Percentiles rank a stretch among this genome's conserved stretches.
Evolutionary conservation across 2,888 invertebrate species (phyloP).

Genomic region (Crocallis elinguaria): DNA sequence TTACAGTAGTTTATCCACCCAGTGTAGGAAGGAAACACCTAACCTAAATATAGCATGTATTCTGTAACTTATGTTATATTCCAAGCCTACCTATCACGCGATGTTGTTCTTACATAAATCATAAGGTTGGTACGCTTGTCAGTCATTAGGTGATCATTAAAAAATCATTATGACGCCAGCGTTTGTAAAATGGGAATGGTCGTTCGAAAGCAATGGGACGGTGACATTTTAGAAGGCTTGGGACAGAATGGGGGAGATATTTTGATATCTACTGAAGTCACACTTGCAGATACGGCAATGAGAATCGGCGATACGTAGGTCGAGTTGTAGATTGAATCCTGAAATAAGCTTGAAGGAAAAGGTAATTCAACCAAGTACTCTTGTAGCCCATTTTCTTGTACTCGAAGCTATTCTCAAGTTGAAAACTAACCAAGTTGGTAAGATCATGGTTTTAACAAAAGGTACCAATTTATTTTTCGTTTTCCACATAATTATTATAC

Average conservation of each 20-base stretch:
- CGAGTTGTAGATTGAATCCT: too few relatives aligned
- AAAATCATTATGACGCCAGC: constrained; percentile 71
- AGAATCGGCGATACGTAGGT: too few relatives aligned
- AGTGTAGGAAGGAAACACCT: background rate
- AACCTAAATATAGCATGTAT: background rate
- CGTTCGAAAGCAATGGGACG: constrained; percentile 20
- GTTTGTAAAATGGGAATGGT: constrained; percentile 14
- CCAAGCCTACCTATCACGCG: constrained; percentile 67
- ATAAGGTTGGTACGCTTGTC: constrained; percentile 64
- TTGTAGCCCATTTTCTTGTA: too few relatives aligned
- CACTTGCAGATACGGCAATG: too few relatives aligned
- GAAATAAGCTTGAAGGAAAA: too few relatives aligned
- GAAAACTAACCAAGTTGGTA: too few relatives aligned
- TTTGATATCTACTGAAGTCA: too few relatives aligned
- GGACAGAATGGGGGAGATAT: background rate
- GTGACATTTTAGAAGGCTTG: constrained; percentile 3
- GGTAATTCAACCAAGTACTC: too few relatives aligned
- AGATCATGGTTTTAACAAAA: too few relatives aligned
- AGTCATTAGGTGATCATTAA: constrained; percentile 79
- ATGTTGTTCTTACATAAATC: constrained; percentile 67
- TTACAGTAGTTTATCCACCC: too few relatives aligned
- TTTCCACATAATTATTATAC: too few relatives aligned
- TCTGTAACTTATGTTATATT: constrained; percentile 31
- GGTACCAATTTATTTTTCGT: background rate
- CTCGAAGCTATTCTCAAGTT: too few relatives aligned